A percentile compares a stretch with the other conserved stretches of the same genome.
Evolutionary conservation across 2,797 vertebrate genomes (phyloP).

Genomic region (Harpagifer antarcticus): DNA sequence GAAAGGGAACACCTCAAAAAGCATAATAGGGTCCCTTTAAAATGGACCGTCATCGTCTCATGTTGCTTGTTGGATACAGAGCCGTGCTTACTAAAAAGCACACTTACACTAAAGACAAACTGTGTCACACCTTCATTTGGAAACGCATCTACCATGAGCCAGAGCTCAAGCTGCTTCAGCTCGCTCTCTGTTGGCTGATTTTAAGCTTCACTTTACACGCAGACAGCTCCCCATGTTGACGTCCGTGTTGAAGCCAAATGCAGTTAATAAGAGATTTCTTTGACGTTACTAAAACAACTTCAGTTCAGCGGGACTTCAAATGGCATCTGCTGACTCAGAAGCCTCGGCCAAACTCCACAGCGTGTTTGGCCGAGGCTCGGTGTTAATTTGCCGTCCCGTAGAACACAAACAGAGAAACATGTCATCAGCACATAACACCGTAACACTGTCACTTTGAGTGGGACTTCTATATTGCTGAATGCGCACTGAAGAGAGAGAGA

Average conservation of each 20-base stretch:
- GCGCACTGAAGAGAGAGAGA: neutral
- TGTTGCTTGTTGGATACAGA: neutral
- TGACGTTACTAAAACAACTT: conserved; percentile 27
- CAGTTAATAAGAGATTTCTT: conserved; percentile 31
- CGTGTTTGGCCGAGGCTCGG: neutral
- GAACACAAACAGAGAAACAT: conserved; percentile 20
- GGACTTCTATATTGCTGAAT: neutral
- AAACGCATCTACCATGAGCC: conserved; percentile 19
- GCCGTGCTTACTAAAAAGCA: too few relatives aligned
- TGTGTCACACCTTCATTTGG: conserved; percentile 18
- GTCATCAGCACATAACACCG: conserved; percentile 5
- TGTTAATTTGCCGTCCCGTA: conserved; percentile 30
- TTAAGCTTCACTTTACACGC: conserved; percentile 4
- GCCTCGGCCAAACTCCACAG: conserved; percentile 2
- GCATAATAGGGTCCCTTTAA: neutral
- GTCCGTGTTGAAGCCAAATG: neutral
- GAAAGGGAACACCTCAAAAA: too few relatives aligned
- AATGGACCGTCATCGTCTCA: neutral
- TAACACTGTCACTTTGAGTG: conserved; percentile 19
- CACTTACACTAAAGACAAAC: conserved; percentile 7
- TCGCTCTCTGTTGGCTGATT: conserved; percentile 4
- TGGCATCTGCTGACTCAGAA: conserved; percentile 32
- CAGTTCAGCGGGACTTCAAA: conserved; percentile 27
- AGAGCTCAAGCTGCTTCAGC: conserved; percentile 21
- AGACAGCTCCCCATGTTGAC: conserved; percentile 18